Evolutionary conservation across 2,797 vertebrate species (phyloP).

Genomic region (Scolopax rusticola): DNA sequence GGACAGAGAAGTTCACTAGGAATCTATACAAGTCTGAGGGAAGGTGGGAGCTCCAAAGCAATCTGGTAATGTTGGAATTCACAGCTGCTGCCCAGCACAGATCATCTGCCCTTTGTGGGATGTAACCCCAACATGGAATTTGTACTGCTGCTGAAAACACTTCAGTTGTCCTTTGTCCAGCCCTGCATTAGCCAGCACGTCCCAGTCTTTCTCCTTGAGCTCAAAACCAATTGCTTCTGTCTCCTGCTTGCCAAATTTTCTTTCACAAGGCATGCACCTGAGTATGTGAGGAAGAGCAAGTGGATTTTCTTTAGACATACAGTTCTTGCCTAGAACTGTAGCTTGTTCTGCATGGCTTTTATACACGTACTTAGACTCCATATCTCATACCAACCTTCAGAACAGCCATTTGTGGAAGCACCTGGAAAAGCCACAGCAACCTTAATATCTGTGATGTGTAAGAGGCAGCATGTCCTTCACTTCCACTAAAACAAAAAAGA

Average conservation of each 20-base stretch:
- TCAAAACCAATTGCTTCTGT: neutral
- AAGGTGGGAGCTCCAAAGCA: neutral
- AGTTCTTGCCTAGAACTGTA: neutral
- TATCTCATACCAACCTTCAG: neutral
- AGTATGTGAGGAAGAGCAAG: neutral
- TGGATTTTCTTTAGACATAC: neutral
- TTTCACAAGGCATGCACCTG: neutral
- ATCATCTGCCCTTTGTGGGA: neutral
- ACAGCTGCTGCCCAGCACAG: neutral
- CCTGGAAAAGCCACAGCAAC: neutral
- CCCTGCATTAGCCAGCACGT: rapidly evolving
- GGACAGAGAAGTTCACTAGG: neutral
- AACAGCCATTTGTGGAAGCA: neutral
- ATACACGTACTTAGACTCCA: neutral
- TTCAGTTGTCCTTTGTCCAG: neutral
- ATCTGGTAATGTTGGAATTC: neutral
- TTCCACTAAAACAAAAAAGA: neutral
- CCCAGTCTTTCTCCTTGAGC: neutral
- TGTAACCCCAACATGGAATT: neutral
- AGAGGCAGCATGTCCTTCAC: neutral
- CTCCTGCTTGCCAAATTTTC: neutral
- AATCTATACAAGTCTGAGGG: neutral
- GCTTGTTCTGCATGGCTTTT: neutral
- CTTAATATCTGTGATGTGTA: neutral
- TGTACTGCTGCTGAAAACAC: neutral